Evolutionary conservation across 1,140 invertebrate species (phyloP).

Genomic region (Drosophila ambigua): DNA sequence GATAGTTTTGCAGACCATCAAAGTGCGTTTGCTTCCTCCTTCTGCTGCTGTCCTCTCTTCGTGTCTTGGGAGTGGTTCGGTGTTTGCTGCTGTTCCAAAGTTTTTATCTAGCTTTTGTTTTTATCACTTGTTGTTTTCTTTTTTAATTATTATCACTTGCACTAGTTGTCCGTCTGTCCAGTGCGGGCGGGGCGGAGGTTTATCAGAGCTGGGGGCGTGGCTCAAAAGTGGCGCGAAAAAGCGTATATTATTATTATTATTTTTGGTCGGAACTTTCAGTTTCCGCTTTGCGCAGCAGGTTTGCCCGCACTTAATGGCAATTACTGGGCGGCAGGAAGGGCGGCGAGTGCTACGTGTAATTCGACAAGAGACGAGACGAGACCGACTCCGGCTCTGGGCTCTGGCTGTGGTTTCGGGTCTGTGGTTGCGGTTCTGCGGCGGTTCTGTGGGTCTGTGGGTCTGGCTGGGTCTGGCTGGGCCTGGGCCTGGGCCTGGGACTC

Average conservation of each 20-base stretch:
- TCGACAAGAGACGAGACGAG: slow-evolving; percentile 33
- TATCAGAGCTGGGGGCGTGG: slow-evolving; percentile 9
- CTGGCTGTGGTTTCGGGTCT: not conserved
- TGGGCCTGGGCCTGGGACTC: slow-evolving; percentile 21
- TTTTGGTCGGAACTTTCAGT: not conserved
- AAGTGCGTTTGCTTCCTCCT: slow-evolving; percentile 20
- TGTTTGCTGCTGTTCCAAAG: slow-evolving; percentile 5
- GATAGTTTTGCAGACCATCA: slow-evolving; percentile 71
- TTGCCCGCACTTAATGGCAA: slow-evolving; percentile 53
- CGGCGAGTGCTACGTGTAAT: slow-evolving; percentile 50
- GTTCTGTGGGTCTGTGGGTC: not conserved
- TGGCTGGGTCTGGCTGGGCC: slow-evolving; percentile 7
- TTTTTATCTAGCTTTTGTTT: slow-evolving; percentile 66
- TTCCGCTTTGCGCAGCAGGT: slow-evolving; percentile 27
- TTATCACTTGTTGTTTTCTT: slow-evolving; percentile 56
- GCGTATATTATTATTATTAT: not conserved
- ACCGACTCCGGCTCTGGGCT: slow-evolving; percentile 26
- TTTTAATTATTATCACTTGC: slow-evolving; percentile 70
- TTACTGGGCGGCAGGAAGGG: not conserved
- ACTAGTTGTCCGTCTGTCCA: slow-evolving; percentile 42
- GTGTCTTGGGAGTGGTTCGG: slow-evolving; percentile 9
- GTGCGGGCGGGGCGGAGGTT: not conserved
- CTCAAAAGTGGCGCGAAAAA: slow-evolving; percentile 30
- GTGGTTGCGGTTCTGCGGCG: no score
- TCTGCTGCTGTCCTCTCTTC: slow-evolving; percentile 23